phyloP scores from a whole-genome alignment of 2,113 vertebrate genomes.

The Pseudonaja textilis region DNA sequence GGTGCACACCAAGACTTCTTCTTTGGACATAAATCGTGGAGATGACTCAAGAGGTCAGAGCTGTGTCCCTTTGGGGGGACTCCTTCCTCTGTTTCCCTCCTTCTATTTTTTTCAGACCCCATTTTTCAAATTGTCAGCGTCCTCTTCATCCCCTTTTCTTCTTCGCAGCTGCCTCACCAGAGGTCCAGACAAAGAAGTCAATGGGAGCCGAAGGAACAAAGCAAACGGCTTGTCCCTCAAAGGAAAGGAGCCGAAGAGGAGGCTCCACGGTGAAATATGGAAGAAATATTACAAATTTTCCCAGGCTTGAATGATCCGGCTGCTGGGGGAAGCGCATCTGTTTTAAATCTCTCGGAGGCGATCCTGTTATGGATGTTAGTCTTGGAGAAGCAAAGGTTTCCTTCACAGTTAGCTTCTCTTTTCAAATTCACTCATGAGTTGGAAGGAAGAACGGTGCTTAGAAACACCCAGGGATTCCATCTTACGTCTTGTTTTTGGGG shows the following conservation, averaged over 20 bases:
- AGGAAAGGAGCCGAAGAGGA: not conserved
- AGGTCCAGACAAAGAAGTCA: not conserved
- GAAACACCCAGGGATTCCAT: not conserved
- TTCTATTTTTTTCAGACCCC: not conserved
- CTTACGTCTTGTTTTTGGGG: no score
- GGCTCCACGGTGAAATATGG: not conserved
- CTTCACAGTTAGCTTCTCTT: not conserved
- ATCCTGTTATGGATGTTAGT: not conserved
- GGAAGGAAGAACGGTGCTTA: not conserved
- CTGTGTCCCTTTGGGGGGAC: not conserved
- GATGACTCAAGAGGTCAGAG: not conserved
- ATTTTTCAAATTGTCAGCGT: not conserved
- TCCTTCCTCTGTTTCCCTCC: not conserved
- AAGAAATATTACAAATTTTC: not conserved
- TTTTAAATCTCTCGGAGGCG: rapidly evolving
- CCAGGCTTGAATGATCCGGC: not conserved
- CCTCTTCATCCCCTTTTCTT: not conserved
- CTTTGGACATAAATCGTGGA: not conserved
- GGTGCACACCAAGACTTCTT: not conserved
- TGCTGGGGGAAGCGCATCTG: rapidly evolving
- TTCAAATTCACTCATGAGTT: not conserved
- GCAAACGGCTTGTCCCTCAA: not conserved
- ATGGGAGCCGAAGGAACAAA: not conserved
- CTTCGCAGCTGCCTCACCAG: not conserved
- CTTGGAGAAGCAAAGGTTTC: not conserved